Conservation (phyloP, 2,888 invertebrate genomes). For the Erannis defoliaria region DNA sequence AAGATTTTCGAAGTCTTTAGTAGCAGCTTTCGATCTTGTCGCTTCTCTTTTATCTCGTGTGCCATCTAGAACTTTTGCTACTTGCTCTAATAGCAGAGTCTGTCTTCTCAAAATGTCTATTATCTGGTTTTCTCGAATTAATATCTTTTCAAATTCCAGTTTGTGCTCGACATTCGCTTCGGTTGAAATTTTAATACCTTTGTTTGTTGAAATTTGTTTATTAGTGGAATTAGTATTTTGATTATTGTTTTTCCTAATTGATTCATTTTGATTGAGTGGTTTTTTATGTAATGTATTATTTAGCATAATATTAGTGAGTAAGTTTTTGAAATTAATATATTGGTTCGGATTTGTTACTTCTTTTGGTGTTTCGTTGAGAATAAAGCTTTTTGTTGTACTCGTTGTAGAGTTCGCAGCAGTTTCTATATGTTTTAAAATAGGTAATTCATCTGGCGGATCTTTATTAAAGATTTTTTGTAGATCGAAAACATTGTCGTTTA, state of each 20-base stretch:
- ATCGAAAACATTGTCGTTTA: not conserved
- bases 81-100: constrained; percentile 47
- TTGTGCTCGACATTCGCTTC: not conserved
- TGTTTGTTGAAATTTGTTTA: not conserved
- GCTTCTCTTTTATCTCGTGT: constrained; percentile 8
- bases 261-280: not conserved
- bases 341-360: not conserved
- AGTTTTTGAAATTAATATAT: not conserved
- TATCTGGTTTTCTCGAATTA: constrained; percentile 22
- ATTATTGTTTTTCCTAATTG: too few relatives aligned
- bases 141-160: not conserved
- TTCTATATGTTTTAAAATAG: not conserved
- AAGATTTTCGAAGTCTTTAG: constrained; percentile 46
- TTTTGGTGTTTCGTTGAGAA: not conserved
- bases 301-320: not conserved
- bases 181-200: not conserved
- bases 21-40: not conserved
- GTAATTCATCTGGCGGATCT: not conserved
- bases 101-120: constrained; percentile 32
- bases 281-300: not conserved
- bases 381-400: not conserved
- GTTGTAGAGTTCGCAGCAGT: not conserved
- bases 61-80: constrained; percentile 40
- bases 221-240: not conserved
- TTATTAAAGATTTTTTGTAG: not conserved